Conservation (phyloP, 2,888 invertebrate genomes). For the Ellobium chinense region DNA sequence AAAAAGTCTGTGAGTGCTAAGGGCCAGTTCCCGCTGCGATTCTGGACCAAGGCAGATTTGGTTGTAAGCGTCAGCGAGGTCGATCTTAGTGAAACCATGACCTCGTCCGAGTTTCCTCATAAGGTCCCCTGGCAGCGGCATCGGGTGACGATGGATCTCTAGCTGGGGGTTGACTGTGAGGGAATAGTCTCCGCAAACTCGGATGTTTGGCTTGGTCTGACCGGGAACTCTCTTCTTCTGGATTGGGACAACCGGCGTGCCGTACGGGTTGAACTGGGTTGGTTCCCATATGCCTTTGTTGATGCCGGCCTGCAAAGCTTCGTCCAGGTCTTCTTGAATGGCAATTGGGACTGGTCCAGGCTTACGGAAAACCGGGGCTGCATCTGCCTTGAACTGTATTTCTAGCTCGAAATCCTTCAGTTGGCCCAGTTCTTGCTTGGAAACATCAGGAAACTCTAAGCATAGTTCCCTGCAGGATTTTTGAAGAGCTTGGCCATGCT, state of each 20-base stretch:
- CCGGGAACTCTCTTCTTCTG: not conserved
- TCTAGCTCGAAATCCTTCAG: slow-evolving; percentile 14
- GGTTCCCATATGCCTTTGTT: slow-evolving; percentile 19
- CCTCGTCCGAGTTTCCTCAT: no score
- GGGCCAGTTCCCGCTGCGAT: no score
- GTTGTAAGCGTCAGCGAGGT: no score
- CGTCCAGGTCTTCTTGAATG: slow-evolving; percentile 27
- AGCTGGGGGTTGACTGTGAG: no score
- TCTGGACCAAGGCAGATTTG: no score
- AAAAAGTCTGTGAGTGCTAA: no score
- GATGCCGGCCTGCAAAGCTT: slow-evolving; percentile 18
- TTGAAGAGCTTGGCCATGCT: not conserved
- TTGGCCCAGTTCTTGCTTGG: not conserved
- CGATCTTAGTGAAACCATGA: no score
- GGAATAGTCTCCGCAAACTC: no score
- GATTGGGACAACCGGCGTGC: slow-evolving; percentile 7
- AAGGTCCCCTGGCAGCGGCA: no score
- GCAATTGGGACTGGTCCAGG: slow-evolving; percentile 42
- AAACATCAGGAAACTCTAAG: not conserved
- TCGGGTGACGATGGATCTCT: no score
- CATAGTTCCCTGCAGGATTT: not conserved
- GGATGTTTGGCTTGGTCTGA: slow-evolving; percentile 53
- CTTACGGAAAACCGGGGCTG: slow-evolving; percentile 29
- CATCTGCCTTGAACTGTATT: slow-evolving; percentile 33
- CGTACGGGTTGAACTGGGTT: slow-evolving; percentile 9